These are phyloP conservation scores for Calidris pugnax DNA, from an alignment of 2,113 vertebrate genomes.

Conservation along the genomic window DNA sequence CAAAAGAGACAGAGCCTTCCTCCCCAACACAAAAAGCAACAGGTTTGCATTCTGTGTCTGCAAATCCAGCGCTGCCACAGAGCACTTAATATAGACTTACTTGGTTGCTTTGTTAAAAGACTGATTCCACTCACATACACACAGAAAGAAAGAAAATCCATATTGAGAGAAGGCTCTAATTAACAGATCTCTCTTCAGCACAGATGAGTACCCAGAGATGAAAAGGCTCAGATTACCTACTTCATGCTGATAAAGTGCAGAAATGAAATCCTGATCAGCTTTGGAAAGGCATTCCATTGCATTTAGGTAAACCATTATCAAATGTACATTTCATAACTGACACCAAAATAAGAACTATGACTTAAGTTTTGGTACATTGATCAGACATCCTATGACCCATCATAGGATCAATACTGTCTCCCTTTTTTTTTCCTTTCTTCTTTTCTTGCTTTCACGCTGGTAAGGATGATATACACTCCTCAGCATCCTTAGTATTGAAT, in stretches of 20 bases:
- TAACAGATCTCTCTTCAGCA: conserved; percentile 55
- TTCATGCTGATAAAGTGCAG: conserved; percentile 2
- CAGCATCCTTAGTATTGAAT: neutral
- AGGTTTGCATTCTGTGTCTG: neutral
- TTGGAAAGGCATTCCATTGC: neutral
- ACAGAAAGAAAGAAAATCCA: conserved; percentile 19
- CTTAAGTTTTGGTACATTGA: neutral
- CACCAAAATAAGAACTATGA: neutral
- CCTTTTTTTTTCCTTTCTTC: too few relatives aligned
- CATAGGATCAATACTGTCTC: neutral
- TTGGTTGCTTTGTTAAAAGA: neutral
- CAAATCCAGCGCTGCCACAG: neutral
- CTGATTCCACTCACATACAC: conserved; percentile 2
- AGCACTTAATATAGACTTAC: neutral
- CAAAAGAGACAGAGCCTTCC: neutral
- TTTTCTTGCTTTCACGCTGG: neutral
- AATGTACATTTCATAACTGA: neutral
- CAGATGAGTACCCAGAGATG: conserved; percentile 21
- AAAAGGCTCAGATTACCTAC: conserved; percentile 43
- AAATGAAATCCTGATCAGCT: conserved; percentile 22
- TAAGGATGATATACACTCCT: neutral
- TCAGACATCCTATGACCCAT: neutral
- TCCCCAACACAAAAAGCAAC: neutral
- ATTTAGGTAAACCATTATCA: neutral
- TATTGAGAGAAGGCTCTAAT: conserved; percentile 41